Evolutionary conservation across 2,888 invertebrate genomes (phyloP).

Genomic region (Galerucella pusilla): DNA sequence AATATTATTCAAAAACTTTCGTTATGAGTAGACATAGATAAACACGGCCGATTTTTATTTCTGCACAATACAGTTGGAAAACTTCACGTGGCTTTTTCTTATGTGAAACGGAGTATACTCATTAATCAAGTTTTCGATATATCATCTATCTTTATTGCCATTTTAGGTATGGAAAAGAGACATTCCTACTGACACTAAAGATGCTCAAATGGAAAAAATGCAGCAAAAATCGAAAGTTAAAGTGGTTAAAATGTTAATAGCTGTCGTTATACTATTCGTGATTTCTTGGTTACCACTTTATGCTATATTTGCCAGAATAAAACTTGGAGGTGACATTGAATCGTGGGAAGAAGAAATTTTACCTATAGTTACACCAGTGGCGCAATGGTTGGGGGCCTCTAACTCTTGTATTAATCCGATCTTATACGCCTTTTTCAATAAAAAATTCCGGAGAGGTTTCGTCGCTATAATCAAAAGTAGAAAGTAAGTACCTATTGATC

Average conservation of each 20-base stretch:
- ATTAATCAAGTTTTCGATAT: neutral
- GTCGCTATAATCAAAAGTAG: conserved; percentile 87
- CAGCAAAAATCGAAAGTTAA: conserved; percentile 95
- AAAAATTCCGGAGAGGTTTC: conserved; percentile 91
- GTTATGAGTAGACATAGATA: too few relatives aligned
- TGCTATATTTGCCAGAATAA: conserved; percentile 87
- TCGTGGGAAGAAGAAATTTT: conserved; percentile 84
- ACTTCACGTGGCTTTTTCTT: too few relatives aligned
- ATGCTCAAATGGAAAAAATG: conserved; percentile 91
- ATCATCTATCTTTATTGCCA: neutral
- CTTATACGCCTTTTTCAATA: conserved; percentile 94
- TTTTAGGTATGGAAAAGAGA: conserved; percentile 77
- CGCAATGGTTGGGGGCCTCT: conserved; percentile 92
- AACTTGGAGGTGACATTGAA: conserved; percentile 80
- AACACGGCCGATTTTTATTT: too few relatives aligned
- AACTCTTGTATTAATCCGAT: conserved; percentile 97
- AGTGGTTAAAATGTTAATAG: conserved; percentile 94
- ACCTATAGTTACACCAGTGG: conserved; percentile 85
- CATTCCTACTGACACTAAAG: conserved; percentile 91
- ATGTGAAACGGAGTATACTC: too few relatives aligned
- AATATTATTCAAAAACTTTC: too few relatives aligned
- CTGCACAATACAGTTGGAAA: too few relatives aligned
- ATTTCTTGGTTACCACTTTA: conserved; percentile 94
- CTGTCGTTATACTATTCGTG: conserved; percentile 92
- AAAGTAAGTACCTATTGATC: conserved; percentile 60